Conservation (phyloP, 2,113 vertebrate genomes). For the Chinchilla lanigera region DNA sequence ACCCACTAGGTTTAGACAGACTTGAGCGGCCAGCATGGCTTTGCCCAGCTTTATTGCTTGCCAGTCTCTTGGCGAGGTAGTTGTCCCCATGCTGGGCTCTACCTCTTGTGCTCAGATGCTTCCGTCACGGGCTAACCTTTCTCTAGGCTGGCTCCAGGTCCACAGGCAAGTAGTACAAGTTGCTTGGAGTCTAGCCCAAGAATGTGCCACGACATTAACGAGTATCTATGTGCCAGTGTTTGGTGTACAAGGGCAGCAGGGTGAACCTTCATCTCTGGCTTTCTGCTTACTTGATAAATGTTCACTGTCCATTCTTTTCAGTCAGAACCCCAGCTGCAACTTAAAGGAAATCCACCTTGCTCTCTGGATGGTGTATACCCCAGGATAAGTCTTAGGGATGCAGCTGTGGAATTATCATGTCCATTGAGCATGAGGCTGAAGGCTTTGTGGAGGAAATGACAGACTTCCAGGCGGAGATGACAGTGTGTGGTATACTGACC, state of each 20-base stretch:
- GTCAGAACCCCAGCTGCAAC: background rate
- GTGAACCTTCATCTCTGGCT: background rate
- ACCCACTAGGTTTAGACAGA: background rate
- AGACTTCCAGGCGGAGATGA: background rate
- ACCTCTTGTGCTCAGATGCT: background rate
- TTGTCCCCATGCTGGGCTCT: background rate
- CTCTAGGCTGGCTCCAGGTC: background rate
- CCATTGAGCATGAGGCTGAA: background rate
- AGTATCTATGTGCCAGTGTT: background rate
- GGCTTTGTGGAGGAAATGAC: constrained; percentile 18
- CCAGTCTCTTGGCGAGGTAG: background rate
- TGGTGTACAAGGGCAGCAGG: background rate
- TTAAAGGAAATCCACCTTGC: background rate
- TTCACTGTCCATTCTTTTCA: background rate
- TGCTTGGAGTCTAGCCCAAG: background rate
- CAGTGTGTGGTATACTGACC: background rate
- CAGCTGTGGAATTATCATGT: background rate
- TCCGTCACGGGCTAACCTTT: background rate
- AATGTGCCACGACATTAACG: background rate
- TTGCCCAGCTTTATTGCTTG: background rate
- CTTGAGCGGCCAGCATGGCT: background rate
- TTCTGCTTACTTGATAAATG: background rate
- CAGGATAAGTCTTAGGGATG: background rate
- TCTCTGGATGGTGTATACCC: background rate
- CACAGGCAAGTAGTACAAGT: background rate